Evolutionary conservation across 1,140 invertebrate genomes (phyloP), one percentile per base, ranked within the genome.

Genomic region (Drosophila parabipectinata): DNA sequence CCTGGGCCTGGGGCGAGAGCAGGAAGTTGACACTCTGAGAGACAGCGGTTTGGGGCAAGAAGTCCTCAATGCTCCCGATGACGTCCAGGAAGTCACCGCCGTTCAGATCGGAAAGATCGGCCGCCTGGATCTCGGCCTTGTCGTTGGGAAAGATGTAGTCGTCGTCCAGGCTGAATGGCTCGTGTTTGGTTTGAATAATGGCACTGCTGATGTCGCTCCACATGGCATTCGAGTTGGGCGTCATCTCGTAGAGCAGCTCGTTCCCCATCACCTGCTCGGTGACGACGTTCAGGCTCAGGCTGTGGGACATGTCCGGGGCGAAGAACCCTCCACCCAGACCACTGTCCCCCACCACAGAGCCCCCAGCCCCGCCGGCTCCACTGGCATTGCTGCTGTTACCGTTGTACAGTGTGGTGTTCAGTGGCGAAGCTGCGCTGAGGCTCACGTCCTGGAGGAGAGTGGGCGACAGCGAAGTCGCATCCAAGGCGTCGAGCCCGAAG

Each of bases 131-230:
- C 92, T 97, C 96, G 45, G 95, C 95, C 92, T 97, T 97, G 90
- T 98, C 96, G 41, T 97, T 96, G 93, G 97, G 96, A 89, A 97
- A 97, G 72, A 97, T 97, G 88, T 97, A 96, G 90, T 97, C 96
- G 80, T 97, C 96, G 77, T 97, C 96, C 94, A 96, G 95, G 91
- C 94, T 95, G 50, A 95, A 95, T 4, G 94, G 92, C 77, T 95
- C 94, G 53, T 93, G 93, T 92, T 94, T 95, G 48, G 93, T 89
- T 56, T 89, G 73, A 5, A 87, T 73, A 64, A 92, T 92, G 59
- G 91, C 82, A 77, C 77, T 90, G 62, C 85, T 85, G 32, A 92
- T 92, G 55, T 90, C 91, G 53, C 91, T 92, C 91, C 91, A 92
- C 91, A 92, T 92, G 54, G 90, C 76, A 74, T 84, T 91, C 57